Conservation (phyloP, 2,113 vertebrate species). For the Gracilinanus agilis region DNA sequence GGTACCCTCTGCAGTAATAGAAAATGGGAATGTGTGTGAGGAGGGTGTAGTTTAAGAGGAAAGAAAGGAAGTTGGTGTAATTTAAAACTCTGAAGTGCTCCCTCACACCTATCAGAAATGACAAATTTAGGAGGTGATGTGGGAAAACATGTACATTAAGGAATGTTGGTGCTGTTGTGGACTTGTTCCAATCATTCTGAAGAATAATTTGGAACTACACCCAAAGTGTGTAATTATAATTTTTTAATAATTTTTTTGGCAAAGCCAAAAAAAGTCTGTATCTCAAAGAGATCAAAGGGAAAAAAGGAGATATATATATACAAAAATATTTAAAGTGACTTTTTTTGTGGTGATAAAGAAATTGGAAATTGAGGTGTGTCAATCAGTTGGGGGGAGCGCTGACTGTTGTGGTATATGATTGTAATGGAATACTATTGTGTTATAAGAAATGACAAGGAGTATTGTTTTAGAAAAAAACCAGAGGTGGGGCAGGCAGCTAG, state of each 20-base stretch:
- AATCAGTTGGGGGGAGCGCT: not conserved
- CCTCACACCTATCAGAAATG: not conserved
- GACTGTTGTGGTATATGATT: not conserved
- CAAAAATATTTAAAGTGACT: not conserved
- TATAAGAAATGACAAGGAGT: not conserved
- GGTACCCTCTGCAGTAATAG: not conserved
- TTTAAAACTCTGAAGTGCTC: not conserved
- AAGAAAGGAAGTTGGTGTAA: not conserved
- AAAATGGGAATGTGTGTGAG: not conserved
- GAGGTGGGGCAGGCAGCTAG: too few species aligned
- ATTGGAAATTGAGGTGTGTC: not conserved
- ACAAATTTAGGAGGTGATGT: not conserved
- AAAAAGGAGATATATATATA: not conserved
- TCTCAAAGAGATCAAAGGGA: not conserved
- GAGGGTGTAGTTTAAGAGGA: not conserved
- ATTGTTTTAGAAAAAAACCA: not conserved
- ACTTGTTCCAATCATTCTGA: not conserved
- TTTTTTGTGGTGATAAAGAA: not conserved
- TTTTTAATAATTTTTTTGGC: too few species aligned
- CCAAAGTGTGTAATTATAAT: not conserved
- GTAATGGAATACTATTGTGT: not conserved
- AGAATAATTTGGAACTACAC: not conserved
- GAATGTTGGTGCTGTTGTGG: not conserved
- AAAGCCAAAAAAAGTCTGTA: not conserved
- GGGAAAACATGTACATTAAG: not conserved